Evolutionary conservation across 1,140 invertebrate genomes (phyloP), one percentile per base, ranked within the genome.

Genomic region (Nautilus pompilius): DNA sequence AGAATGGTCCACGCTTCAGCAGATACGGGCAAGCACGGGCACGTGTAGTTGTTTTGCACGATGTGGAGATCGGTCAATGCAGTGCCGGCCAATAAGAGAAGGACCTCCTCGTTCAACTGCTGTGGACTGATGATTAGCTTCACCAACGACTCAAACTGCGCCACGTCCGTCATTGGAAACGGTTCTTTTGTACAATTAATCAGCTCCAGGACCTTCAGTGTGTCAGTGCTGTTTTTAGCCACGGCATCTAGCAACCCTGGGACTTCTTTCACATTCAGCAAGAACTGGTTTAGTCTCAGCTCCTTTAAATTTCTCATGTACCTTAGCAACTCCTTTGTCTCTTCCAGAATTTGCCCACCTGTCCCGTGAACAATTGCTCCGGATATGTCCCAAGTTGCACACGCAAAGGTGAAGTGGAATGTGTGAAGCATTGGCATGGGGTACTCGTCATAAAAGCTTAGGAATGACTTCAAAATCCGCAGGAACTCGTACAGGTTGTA

Each of bases 81-180:
- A 0, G 87, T 75, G 4, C 74, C 72, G 2, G 73, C 69, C n/a
- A 80, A 55, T 29, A 75, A 60, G n/a, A 76, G 26, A 6, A 93
- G 72, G 0, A 91, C 82, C 76, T 93, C 91, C 64, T 91, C 89
- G 54, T 89, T 87, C 17, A 94, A 79, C 80, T 92, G 93, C 81
- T 93, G 91, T 0, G 92, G 90, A 73, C 90, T 91, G 22, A 93
- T 87, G 2, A 88, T 85, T 36, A 93, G 78, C 54, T 86, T 86
- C 85, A 90, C 71, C n/a, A 85, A 83, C 79, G 91, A 91, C 22
- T 91, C 70, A 76, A 94, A 94, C 24, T 90, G 86, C 1, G 89
- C 90, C 85, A 77, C 58, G 6, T 93, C 91, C 60, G 93, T 81
- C 4, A 93, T 81, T n/a, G 88, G 87, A 68, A 89, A 91, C 32